Evolutionary conservation across 1,140 invertebrate species (phyloP), one percentile per base, ranked within the genome.

Genomic region (Cydia splendana): DNA sequence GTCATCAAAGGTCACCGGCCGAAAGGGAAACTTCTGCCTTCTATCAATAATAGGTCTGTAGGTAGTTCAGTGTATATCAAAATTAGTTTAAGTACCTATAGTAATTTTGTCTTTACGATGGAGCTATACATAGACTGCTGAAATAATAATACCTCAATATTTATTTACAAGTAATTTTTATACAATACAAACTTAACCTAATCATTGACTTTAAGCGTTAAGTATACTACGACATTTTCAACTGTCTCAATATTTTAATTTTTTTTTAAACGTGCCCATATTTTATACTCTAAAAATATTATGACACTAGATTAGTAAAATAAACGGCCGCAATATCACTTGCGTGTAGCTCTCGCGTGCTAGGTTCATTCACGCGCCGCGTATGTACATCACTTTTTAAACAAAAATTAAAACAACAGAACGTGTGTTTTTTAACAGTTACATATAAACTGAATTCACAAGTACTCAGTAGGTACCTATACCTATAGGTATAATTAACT

Each of bases 1-100:
- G 75, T 79, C 65, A 78, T 38, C 76, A 80, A 79, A 86, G 86
- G 86, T 86, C 84, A 85, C 77, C 82, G 84, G 51, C 83, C 85
- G 85, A 86, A 86, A 88, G 87, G 84, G 85, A 88, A 88, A 86
- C 77, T 75, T 79, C 79, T 76, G 18, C 9, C 57, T 62, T 24
- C 57, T 24, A 24, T 24, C 18, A 62, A 24, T 15, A 15, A 51
- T 51, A n/a, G n/a, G n/a, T n/a, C n/a, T n/a, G n/a, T n/a, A n/a
- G n/a, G n/a, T n/a, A 51, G 45, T 12, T 2, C 1, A 30, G 30
- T 30, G 30, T 30, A 30, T 30, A 48, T 2, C 13, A 13, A 12
- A 0, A 3, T 13, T 45, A 12, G 1, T 12, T 45, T 9, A 12
- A 5, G 7, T 4, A 45, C 42, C n/a, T n/a, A n/a, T n/a, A 45